A percentile compares a stretch with the other conserved stretches of the same genome.
Conservation (phyloP, 2,888 invertebrate genomes). For the Ceraclea dissimilis region DNA sequence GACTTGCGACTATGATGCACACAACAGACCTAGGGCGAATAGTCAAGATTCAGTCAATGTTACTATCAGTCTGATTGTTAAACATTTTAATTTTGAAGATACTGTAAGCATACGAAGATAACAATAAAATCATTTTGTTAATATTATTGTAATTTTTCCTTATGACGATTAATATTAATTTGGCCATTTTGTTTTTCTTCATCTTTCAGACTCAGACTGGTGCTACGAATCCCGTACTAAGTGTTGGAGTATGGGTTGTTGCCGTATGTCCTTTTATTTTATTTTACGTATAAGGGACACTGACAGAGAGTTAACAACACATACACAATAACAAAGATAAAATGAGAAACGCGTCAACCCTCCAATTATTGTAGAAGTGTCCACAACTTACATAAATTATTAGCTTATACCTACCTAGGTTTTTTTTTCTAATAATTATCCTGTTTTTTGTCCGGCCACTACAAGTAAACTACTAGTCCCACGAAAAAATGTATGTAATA, state of each 20-base stretch:
- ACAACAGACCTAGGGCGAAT: conserved; percentile 47
- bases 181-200: background rate
- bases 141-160: background rate
- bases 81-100: conserved; percentile 40
- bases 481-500: too few species aligned
- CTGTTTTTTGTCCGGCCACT: too few species aligned
- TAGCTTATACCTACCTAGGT: too few species aligned
- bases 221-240: conserved; percentile 34
- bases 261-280: conserved; percentile 36
- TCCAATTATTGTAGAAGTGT: too few species aligned
- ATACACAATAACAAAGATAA: too few species aligned
- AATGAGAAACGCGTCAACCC: too few species aligned
- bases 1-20: conserved; percentile 49
- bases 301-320: too few species aligned
- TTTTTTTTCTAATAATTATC: too few species aligned
- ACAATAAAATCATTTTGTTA: conserved; percentile 4
- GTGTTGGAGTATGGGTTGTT: conserved; percentile 49
- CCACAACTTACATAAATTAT: too few species aligned
- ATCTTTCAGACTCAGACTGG: conserved; percentile 26
- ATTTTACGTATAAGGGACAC: too few species aligned
- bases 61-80: conserved; percentile 47
- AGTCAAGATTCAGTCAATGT: conserved; percentile 46
- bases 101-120: conserved; percentile 4
- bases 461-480: too few species aligned
- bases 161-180: background rate